Percentiles rank a stretch among this genome's conserved stretches.
Conservation (phyloP, 2,888 invertebrate species). For the Leptarthrus brevirostris region DNA sequence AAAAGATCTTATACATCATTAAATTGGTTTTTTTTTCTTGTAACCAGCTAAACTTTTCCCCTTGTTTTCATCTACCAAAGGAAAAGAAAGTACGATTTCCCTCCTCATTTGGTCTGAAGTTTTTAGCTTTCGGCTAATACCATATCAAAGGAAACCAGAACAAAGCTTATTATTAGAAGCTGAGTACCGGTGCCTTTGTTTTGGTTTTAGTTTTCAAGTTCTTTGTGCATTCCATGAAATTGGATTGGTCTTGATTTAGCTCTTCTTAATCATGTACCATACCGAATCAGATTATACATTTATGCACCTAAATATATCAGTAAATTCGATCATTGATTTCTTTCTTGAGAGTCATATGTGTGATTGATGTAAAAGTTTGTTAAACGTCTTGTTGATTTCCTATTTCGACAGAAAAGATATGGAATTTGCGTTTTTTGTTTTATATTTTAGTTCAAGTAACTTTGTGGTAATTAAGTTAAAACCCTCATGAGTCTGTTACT, state of each 20-base stretch:
- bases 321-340: too few species aligned
- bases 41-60: not conserved
- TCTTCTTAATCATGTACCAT: not conserved
- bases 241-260: not conserved
- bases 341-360: too few species aligned
- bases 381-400: too few species aligned
- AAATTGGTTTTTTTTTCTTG: not conserved
- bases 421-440: too few species aligned
- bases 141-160: conserved; percentile 13
- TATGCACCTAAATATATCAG: too few species aligned
- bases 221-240: not conserved
- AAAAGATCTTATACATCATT: not conserved
- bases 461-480: too few species aligned
- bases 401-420: too few species aligned
- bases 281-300: not conserved
- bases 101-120: not conserved
- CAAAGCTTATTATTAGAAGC: conserved; percentile 1
- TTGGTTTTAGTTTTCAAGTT: not conserved
- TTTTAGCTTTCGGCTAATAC: not conserved
- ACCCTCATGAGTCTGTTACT: too few species aligned
- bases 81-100: not conserved
- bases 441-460: too few species aligned
- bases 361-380: too few species aligned
- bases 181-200: not conserved
- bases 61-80: not conserved